These are phyloP conservation scores for Dasypus novemcinctus DNA, from an alignment of 2,113 vertebrate species.

Conservation along the genomic window DNA sequence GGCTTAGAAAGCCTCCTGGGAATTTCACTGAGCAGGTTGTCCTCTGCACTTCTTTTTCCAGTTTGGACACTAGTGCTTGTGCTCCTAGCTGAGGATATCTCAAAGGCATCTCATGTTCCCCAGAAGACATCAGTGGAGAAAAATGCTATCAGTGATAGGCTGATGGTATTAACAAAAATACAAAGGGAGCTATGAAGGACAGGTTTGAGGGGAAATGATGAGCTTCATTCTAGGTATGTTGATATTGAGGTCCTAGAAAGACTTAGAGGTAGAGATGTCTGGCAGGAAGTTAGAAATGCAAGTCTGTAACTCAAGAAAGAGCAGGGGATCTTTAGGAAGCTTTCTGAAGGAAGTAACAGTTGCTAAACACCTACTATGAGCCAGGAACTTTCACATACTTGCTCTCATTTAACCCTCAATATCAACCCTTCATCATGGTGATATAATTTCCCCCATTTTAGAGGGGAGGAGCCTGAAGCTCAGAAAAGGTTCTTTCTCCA, in stretches of 20 bases:
- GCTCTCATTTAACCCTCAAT: neutral
- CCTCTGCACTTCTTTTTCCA: neutral
- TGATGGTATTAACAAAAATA: neutral
- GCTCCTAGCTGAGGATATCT: neutral
- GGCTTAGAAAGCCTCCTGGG: neutral
- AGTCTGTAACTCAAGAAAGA: neutral
- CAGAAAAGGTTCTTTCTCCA: neutral
- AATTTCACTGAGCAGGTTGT: neutral
- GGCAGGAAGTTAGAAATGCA: neutral
- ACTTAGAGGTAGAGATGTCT: neutral
- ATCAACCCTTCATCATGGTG: neutral
- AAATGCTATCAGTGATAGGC: neutral
- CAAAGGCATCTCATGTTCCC: neutral
- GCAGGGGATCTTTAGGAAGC: neutral
- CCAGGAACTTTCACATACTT: neutral
- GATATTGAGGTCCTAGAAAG: neutral
- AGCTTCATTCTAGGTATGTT: neutral
- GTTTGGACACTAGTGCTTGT: neutral
- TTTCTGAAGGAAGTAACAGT: neutral
- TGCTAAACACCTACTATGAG: neutral
- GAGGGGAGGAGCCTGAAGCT: neutral
- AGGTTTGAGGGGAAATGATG: neutral
- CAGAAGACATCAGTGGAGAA: neutral
- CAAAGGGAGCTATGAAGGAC: neutral
- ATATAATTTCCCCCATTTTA: neutral